phyloP scores from a whole-genome alignment of 2,888 invertebrate species.

The Mimas tiliae region DNA sequence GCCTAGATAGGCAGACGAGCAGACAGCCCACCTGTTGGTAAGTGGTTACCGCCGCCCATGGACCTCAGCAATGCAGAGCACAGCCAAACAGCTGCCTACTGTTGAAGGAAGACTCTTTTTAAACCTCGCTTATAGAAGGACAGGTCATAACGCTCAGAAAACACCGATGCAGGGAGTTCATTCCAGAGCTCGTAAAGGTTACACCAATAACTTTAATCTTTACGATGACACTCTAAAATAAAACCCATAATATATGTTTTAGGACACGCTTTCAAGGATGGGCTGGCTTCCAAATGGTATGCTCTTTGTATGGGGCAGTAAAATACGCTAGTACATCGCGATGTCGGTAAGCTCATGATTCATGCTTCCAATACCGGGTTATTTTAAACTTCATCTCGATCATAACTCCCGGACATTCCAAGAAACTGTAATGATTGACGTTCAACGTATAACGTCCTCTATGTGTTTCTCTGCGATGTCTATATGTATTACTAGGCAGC shows the following conservation, averaged over 20 bases:
- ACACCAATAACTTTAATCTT: not conserved
- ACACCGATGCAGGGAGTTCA: too few species aligned
- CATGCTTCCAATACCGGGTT: constrained; percentile 42
- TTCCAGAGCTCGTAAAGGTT: too few species aligned
- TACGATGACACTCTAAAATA: not conserved
- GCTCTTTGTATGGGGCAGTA: constrained; percentile 11
- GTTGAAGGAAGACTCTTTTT: too few species aligned
- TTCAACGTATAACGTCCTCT: constrained; percentile 16
- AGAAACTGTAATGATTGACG: constrained; percentile 33
- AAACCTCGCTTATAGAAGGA: too few species aligned
- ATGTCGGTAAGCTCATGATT: constrained; percentile 43
- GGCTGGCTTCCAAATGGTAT: constrained; percentile 18
- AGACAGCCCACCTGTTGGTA: too few species aligned
- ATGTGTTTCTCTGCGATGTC: not conserved
- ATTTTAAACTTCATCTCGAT: constrained; percentile 52
- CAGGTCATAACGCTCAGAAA: too few species aligned
- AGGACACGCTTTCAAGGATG: constrained; percentile 6
- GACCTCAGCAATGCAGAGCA: too few species aligned
- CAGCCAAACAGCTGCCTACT: too few species aligned
- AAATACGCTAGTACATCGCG: constrained; percentile 9
- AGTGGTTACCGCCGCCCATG: too few species aligned
- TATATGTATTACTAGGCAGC: not conserved
- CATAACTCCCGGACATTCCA: constrained; percentile 41
- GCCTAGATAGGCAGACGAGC: too few species aligned
- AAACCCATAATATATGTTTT: not conserved